Percentiles rank a stretch among this genome's conserved stretches.
Evolutionary conservation across 2,113 vertebrate genomes (phyloP).

Genomic region (Clupea harengus): DNA sequence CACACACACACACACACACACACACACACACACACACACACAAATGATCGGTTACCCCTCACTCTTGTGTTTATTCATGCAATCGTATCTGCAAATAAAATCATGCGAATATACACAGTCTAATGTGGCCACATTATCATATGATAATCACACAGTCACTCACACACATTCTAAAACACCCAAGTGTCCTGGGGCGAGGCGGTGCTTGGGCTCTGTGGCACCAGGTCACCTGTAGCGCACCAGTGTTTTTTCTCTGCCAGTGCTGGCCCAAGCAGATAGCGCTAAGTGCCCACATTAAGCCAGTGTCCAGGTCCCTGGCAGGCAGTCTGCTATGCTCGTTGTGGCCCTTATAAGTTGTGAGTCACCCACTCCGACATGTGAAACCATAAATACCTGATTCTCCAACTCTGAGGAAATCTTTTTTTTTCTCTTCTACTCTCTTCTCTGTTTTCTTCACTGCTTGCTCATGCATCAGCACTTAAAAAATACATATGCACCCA

Average conservation of each 20-base stretch:
- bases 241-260: background rate
- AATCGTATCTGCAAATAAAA: constrained; percentile 10
- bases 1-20: background rate
- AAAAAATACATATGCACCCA: background rate
- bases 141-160: constrained; percentile 4
- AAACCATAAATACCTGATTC: background rate
- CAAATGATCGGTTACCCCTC: background rate
- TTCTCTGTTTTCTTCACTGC: background rate
- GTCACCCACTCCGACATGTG: background rate
- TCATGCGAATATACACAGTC: background rate
- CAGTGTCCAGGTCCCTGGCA: background rate
- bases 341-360: background rate
- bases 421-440: background rate
- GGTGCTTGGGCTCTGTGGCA: background rate
- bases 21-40: background rate
- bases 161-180: constrained; percentile 11
- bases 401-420: no score
- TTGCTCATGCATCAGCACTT: background rate
- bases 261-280: background rate
- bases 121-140: constrained; percentile 22
- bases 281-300: background rate
- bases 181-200: background rate
- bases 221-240: background rate
- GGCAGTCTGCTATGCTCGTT: background rate
- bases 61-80: constrained; percentile 17